Evolutionary conservation across 2,113 vertebrate genomes (phyloP).

Genomic region (Sphyrna mokarran): DNA sequence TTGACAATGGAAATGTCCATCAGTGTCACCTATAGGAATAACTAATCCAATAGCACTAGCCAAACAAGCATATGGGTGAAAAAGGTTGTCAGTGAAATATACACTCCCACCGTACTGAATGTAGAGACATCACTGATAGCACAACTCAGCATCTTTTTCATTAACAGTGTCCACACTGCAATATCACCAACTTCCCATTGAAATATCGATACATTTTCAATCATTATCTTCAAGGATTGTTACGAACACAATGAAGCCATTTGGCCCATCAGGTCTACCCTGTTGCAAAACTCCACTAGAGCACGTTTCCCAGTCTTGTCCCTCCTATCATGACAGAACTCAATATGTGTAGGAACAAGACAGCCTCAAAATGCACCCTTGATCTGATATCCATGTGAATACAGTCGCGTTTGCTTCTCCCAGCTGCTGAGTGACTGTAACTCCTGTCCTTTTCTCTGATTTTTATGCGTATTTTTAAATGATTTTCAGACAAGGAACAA

Average conservation of each 20-base stretch:
- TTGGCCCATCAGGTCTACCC: no score
- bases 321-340: neutral
- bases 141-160: neutral
- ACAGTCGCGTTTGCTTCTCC: neutral
- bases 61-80: neutral
- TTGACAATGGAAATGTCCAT: neutral
- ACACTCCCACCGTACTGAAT: neutral
- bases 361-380: neutral
- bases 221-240: no score
- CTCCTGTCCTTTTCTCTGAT: neutral
- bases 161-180: no score
- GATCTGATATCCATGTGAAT: neutral
- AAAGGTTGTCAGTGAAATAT: neutral
- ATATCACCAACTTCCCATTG: no score
- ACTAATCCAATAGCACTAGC: neutral
- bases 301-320: neutral
- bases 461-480: neutral
- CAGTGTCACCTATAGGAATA: neutral
- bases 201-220: no score
- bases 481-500: slow-evolving; percentile 12
- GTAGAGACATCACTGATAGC: neutral
- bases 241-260: no score
- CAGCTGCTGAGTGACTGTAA: neutral
- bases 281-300: neutral
- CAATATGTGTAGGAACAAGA: neutral